phyloP scores from a whole-genome alignment of 2,888 invertebrate genomes.

The Tetanocera ferruginea region DNA sequence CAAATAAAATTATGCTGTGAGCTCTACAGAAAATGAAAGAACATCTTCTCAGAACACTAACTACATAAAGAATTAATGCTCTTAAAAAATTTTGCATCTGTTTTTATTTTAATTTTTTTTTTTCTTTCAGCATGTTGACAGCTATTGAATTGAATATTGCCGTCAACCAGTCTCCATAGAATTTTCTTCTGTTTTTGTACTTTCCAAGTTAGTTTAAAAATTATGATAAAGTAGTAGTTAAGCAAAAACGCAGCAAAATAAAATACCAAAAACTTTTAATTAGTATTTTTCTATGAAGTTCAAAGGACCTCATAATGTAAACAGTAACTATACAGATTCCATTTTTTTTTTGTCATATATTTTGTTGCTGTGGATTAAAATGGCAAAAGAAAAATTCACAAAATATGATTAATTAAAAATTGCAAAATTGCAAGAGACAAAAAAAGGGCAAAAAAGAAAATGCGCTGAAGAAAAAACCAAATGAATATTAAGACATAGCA shows the following conservation, averaged over 20 bases:
- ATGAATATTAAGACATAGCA: neutral
- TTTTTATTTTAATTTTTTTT: too few relatives aligned
- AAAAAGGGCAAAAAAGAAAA: neutral
- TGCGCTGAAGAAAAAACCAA: conserved; percentile 6
- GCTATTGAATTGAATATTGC: neutral
- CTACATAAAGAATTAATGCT: too few relatives aligned
- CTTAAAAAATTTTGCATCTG: too few relatives aligned
- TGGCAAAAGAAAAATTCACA: neutral
- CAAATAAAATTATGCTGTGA: too few relatives aligned
- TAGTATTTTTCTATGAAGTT: conserved; percentile 11
- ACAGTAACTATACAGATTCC: neutral
- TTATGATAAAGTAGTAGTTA: neutral
- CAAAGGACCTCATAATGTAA: conserved; percentile 4
- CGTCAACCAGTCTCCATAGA: neutral
- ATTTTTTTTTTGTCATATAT: neutral
- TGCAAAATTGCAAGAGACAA: neutral
- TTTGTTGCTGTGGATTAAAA: neutral
- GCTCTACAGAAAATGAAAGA: too few relatives aligned
- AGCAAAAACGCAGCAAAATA: neutral
- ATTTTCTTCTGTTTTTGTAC: neutral
- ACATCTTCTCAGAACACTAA: too few relatives aligned
- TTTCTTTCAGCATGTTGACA: neutral
- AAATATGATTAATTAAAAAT: conserved; percentile 32
- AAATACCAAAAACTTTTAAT: conserved; percentile 24
- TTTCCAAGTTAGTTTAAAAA: neutral